Evolutionary conservation across 2,888 invertebrate genomes (phyloP), one percentile per base, ranked within the genome.

Genomic region (Chaetoderma sp.): DNA sequence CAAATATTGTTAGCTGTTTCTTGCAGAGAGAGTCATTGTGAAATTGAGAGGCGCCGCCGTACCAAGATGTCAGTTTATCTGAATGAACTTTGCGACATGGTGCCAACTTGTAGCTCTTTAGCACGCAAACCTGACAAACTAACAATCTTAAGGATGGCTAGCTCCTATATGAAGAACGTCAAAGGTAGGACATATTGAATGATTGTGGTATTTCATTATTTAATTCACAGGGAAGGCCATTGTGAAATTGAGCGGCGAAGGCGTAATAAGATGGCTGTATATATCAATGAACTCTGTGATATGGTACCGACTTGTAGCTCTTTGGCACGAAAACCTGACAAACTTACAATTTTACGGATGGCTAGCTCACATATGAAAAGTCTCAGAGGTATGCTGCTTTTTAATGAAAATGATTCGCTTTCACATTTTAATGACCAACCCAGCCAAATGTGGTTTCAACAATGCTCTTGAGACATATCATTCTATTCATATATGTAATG

Each of bases 31-130:
- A 98, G 98, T 87, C 98, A 98, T 89, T 97, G 97, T 89, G 98
- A 98, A 89, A 99, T 99, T 87, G 99, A 99, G 88, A 91, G 99
- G 78, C 91, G 98, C 79, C 91, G 99, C 79, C 91, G 99, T 79
- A 98, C 98, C 91, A 99, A 99, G 92, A 99, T 99, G 99, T 98
- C 98, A 80, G 96, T 98, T 77, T 99, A 99, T 89, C 98, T 99
- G 88, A 98, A 98, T 84, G 98, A 99, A 89, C 90, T 99, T 80
- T 98, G 97, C 76, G 98, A 98, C 89, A 98, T 99, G 98, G 98
- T 98, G 84, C 98, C 98, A 83, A 97, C 98, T 81, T 98, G 98
- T 89, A 96, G 95, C 84, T 96, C 98, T 54, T 90, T 98, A 77
- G 98, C 98, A 62, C 91, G 98, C 76, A 99, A 99, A 88, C 98